A percentile compares a stretch with the other conserved stretches of the same genome.
Conservation (phyloP, 2,888 invertebrate genomes). For the Anthophora plumipes region DNA sequence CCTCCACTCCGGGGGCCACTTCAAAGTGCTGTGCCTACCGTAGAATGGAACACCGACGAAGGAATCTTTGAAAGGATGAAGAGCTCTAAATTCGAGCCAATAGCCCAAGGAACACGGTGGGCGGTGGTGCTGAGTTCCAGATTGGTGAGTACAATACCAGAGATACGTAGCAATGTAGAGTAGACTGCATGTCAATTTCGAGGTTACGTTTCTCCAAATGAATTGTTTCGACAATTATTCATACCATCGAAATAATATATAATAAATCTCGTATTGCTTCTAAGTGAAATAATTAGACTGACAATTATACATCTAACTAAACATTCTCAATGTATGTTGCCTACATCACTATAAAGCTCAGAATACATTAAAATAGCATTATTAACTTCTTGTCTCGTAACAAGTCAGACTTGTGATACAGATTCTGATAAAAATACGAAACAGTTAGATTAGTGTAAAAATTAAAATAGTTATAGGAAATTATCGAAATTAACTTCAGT, state of each 20-base stretch:
- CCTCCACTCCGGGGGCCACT: conserved; percentile 60
- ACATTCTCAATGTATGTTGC: too few species aligned
- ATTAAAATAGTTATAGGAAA: too few species aligned
- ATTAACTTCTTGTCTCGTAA: too few species aligned
- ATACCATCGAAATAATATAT: not conserved
- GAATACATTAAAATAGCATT: too few species aligned
- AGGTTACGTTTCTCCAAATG: not conserved
- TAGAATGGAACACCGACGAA: conserved; percentile 58
- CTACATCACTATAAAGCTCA: too few species aligned
- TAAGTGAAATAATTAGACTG: not conserved
- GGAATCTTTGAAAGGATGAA: conserved; percentile 59
- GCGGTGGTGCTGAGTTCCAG: conserved; percentile 55
- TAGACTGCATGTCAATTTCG: not conserved
- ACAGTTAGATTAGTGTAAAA: too few species aligned
- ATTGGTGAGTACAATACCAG: conserved; percentile 35
- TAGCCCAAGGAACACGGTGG: conserved; percentile 53
- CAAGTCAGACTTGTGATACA: too few species aligned
- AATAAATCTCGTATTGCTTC: not conserved
- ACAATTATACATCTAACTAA: too few species aligned
- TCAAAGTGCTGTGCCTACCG: conserved; percentile 42
- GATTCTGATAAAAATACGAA: too few species aligned
- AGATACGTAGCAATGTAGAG: not conserved
- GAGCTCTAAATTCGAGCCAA: conserved; percentile 72
- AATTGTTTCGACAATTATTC: not conserved
- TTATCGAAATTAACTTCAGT: too few species aligned